These are phyloP conservation scores for Urocitellus parryii DNA, from an alignment of 2,113 vertebrate genomes.

Conservation along the genomic window DNA sequence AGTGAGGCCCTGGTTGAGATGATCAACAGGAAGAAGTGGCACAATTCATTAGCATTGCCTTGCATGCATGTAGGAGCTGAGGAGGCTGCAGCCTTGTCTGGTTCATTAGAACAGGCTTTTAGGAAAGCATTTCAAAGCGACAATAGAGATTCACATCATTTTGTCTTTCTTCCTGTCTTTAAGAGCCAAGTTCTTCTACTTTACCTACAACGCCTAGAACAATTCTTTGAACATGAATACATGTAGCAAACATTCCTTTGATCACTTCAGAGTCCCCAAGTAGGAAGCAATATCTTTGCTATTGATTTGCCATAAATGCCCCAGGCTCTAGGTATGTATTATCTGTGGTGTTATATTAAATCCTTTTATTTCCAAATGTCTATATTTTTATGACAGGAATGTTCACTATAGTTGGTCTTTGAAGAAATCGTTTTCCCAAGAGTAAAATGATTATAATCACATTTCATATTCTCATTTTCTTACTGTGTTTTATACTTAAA, in stretches of 20 bases:
- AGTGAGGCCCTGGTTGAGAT: neutral
- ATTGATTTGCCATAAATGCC: neutral
- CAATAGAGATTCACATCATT: neutral
- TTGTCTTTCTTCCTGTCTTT: neutral
- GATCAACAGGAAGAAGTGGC: neutral
- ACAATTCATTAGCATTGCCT: conserved; percentile 50
- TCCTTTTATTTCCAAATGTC: conserved; percentile 57
- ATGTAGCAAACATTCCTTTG: neutral
- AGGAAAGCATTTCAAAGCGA: conserved; percentile 44
- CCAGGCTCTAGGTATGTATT: neutral
- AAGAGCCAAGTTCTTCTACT: conserved; percentile 3
- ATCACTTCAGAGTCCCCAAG: neutral
- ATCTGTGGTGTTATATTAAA: conserved; percentile 19
- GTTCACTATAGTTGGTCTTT: neutral
- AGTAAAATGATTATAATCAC: neutral
- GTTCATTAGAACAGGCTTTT: conserved; percentile 61
- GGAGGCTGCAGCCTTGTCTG: neutral
- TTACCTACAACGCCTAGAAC: neutral
- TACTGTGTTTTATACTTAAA: neutral
- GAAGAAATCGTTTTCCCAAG: conserved; percentile 41
- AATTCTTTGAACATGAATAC: conserved; percentile 39
- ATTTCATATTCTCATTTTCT: neutral
- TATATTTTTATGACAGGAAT: neutral
- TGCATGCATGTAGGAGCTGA: neutral
- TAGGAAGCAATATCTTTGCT: conserved; percentile 5